Evolutionary conservation across 2,888 invertebrate species (phyloP).

Genomic region (Xylota segnis): DNA sequence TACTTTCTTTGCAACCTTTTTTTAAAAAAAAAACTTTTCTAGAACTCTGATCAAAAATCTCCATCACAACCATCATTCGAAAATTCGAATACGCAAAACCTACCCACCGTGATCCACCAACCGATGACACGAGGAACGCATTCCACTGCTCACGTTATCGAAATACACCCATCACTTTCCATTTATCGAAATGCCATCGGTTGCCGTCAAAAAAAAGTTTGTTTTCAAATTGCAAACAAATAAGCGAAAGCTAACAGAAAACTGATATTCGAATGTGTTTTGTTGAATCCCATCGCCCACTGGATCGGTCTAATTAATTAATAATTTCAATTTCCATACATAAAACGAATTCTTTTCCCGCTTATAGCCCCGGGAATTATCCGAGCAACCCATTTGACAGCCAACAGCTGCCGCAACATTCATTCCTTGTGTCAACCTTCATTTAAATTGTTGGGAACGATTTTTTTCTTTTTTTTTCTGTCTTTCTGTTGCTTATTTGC

Average conservation of each 20-base stretch:
- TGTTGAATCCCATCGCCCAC: slow-evolving; percentile 31
- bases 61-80: too few species aligned
- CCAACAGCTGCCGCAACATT: slow-evolving; percentile 48
- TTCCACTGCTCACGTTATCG: slow-evolving; percentile 42
- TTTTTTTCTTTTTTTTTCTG: slow-evolving; percentile 21
- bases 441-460: slow-evolving; percentile 40
- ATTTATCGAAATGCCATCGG: slow-evolving; percentile 46
- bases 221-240: slow-evolving; percentile 70
- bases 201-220: slow-evolving; percentile 61
- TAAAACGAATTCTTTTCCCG: neutral
- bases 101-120: slow-evolving; percentile 4
- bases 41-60: too few species aligned
- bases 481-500: slow-evolving; percentile 12
- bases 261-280: slow-evolving; percentile 27
- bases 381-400: slow-evolving; percentile 24
- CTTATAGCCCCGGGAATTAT: neutral
- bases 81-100: neutral
- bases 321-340: slow-evolving; percentile 17
- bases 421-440: slow-evolving; percentile 24
- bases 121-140: neutral
- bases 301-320: slow-evolving; percentile 17
- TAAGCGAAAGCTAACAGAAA: slow-evolving; percentile 56
- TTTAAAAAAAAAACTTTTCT: too few species aligned
- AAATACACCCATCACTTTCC: slow-evolving; percentile 28
- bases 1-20: too few species aligned